phyloP scores from a whole-genome alignment of 2,888 invertebrate species.

The Athalia circularis region DNA sequence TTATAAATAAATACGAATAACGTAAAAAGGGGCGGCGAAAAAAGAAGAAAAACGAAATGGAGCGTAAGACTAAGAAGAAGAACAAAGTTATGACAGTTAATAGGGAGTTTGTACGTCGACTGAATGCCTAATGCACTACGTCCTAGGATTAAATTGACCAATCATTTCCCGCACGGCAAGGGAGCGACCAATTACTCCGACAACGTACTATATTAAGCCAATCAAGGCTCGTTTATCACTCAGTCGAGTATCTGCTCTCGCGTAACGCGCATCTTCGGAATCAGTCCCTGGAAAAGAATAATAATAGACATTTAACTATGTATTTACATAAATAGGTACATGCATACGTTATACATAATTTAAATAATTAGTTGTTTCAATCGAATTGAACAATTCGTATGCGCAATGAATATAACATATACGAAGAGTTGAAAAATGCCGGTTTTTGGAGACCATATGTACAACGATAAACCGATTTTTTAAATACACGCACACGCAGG shows the following conservation, averaged over 20 bases:
- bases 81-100: constrained; percentile 60
- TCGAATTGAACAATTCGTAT: no score
- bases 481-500: neutral
- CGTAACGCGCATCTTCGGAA: constrained; percentile 65
- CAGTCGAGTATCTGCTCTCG: constrained; percentile 76
- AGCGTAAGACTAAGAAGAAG: constrained; percentile 39
- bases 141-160: constrained; percentile 74
- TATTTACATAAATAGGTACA: neutral
- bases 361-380: no score
- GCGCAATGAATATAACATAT: no score
- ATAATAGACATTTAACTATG: constrained; percentile 1
- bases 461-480: neutral
- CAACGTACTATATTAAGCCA: constrained; percentile 80
- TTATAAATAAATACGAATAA: constrained; percentile 32
- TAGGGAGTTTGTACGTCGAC: constrained; percentile 71
- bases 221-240: constrained; percentile 80
- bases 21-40: constrained; percentile 40
- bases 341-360: no score
- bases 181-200: constrained; percentile 78
- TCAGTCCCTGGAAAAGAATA: neutral
- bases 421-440: no score
- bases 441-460: neutral
- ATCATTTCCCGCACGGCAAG: constrained; percentile 76
- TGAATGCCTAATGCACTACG: constrained; percentile 73
- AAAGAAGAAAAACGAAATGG: constrained; percentile 43